Conservation (phyloP, 2,797 vertebrate genomes). For the Acridotheres tristis region DNA sequence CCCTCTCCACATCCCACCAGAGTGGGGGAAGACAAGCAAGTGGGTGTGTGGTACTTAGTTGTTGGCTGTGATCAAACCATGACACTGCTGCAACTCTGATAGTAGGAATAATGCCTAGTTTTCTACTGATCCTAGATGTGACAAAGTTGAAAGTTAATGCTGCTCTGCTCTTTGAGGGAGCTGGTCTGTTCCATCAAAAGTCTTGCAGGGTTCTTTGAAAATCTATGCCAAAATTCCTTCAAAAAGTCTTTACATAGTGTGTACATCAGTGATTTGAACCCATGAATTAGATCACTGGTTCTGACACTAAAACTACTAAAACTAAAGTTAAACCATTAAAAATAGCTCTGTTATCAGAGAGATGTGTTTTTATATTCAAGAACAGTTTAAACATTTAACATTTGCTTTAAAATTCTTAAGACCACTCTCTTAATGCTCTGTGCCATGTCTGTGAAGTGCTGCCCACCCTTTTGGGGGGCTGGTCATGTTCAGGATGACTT, state of each 20-base stretch:
- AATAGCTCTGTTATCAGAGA: not conserved
- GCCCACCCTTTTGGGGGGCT: not conserved
- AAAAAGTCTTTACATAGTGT: not conserved
- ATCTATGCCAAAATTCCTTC: not conserved
- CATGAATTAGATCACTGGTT: not conserved
- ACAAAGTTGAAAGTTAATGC: not conserved
- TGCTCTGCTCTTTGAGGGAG: not conserved
- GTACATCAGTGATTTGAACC: not conserved
- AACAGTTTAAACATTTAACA: not conserved
- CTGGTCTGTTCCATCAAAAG: not conserved
- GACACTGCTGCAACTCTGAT: not conserved
- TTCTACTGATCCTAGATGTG: not conserved
- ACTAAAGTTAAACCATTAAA: not conserved
- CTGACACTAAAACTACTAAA: not conserved
- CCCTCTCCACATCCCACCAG: not conserved
- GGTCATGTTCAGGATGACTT: not conserved
- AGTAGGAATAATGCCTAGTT: not conserved
- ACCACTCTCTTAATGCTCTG: not conserved
- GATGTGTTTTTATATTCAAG: not conserved
- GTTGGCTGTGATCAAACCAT: not conserved
- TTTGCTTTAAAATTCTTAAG: not conserved
- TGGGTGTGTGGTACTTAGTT: not conserved
- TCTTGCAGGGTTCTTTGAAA: not conserved
- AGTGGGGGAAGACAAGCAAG: accelerated
- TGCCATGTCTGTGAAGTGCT: not conserved